Evolutionary conservation across 35 echinoderm and acorn worm genomes (phyloP).

Genomic region (Heliocidaris tuberculata): DNA sequence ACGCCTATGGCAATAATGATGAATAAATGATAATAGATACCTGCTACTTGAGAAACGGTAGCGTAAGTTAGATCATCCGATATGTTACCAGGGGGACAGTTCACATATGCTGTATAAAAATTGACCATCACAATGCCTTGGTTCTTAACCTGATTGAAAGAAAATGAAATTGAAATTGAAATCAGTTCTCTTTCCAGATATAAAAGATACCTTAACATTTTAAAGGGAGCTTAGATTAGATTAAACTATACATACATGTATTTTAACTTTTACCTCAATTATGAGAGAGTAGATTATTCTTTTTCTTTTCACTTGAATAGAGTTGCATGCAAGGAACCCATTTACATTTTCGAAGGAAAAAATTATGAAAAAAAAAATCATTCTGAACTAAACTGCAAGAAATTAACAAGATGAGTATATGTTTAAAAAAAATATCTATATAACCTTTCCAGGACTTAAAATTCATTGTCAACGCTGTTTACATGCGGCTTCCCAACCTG

Average conservation of each 20-base stretch:
- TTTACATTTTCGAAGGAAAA: too few relatives aligned
- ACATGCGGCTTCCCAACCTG: too few relatives aligned
- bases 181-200: neutral
- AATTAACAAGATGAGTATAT: too few relatives aligned
- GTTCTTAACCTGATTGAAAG: conserved; percentile 65
- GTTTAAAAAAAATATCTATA: too few relatives aligned
- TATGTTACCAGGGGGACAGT: conserved; percentile 77
- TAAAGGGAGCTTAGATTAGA: neutral
- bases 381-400: too few relatives aligned
- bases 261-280: neutral
- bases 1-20: too few relatives aligned
- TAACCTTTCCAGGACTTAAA: too few relatives aligned
- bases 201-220: neutral
- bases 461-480: too few relatives aligned
- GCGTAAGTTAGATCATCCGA: conserved; percentile 45
- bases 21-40: neutral
- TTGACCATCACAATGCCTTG: conserved; percentile 88
- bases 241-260: too few relatives aligned
- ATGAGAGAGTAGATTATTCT: neutral
- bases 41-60: conserved; percentile 65
- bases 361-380: too few relatives aligned
- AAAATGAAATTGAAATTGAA: neutral
- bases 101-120: conserved; percentile 86
- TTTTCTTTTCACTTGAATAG: neutral
- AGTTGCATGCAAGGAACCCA: too few relatives aligned